These are phyloP conservation scores for Eutolmus rufibarbis DNA, from an alignment of 2,888 invertebrate genomes.

Conservation along the genomic window DNA sequence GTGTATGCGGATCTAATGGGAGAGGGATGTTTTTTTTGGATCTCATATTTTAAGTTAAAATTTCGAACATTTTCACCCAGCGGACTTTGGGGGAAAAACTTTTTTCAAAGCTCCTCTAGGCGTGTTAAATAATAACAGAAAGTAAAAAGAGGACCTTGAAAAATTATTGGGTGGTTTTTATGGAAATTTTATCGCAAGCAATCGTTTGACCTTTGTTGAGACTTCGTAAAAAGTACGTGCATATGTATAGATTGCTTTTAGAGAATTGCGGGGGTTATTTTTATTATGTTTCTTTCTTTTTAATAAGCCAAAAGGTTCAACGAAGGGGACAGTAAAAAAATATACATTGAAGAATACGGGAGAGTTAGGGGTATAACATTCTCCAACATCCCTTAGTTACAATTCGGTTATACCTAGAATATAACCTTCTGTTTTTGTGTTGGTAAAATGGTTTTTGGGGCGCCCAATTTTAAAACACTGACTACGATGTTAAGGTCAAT, in stretches of 20 bases:
- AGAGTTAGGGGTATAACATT: not conserved
- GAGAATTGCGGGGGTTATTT: not conserved
- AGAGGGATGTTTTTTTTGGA: not conserved
- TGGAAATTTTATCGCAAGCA: not conserved
- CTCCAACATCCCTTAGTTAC: not conserved
- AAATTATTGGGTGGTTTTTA: not conserved
- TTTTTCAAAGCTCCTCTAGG: not conserved
- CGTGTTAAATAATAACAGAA: not conserved
- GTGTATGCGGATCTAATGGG: not conserved
- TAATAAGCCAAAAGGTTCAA: not conserved
- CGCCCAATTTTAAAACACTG: not conserved
- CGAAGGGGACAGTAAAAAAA: not conserved
- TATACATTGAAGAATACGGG: not conserved
- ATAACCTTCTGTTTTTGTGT: not conserved
- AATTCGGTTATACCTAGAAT: not conserved
- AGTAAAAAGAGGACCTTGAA: not conserved
- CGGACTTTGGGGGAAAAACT: not conserved
- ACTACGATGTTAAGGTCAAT: not conserved
- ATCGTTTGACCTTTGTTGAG: not conserved
- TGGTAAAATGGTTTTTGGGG: not conserved
- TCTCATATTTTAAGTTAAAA: not conserved
- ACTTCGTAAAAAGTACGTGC: not conserved
- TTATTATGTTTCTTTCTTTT: not conserved
- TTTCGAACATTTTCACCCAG: not conserved
- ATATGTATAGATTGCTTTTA: not conserved